Base-by-base conservation (phyloP, 2,888 invertebrate genomes). In the Thysanoteuthis rhombus region DNA sequence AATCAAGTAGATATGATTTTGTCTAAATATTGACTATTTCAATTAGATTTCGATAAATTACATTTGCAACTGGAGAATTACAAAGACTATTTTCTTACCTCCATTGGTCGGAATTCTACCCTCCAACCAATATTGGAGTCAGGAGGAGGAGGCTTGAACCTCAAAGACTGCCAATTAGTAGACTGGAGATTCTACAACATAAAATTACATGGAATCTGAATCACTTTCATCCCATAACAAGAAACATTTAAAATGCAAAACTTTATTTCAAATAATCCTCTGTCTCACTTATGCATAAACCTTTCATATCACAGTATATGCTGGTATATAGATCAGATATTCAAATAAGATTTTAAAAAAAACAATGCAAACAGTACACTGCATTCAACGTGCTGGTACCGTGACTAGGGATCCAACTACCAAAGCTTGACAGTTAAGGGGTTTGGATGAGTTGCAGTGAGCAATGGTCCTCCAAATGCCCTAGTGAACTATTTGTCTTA, bases 91-190 rank as follows among this genome's bases (percentile, higher is more conserved):
- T 28, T 39, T 32, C 94, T 92, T 94, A 97, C 97, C 95, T 97
- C 97, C 95, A 99, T 99, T 90, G 99, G 99, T 47, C 99, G 98
- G 97, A 99, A 99, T 97, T 99, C 99, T 0, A 99, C 99, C 95
- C 99, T 98, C 99, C 99, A 99, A 89, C 99, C 99, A 96, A 99
- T 99, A 93, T 98, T 98, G 22, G 99, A 99, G 97, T 99, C 98
- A 36, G 97, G 97, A 0, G 99, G 99, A 91, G 99, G 99, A 52
- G 99, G 99, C 97, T 99, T 99, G 97, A 99, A 99, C 90, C 97
- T 93, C 99, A 99, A 99, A 58, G 99, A 99, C 97, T 99, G 99
- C 99, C 99, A 99, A 97, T 99, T 99, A 47, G 99, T 99, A 0
- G 99, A 99, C 97, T 99, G 99, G 95, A 99, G 99, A 97, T 99